Evolutionary conservation across 2,888 invertebrate species (phyloP).

Genomic region (Pycnomerus fuliginosus): DNA sequence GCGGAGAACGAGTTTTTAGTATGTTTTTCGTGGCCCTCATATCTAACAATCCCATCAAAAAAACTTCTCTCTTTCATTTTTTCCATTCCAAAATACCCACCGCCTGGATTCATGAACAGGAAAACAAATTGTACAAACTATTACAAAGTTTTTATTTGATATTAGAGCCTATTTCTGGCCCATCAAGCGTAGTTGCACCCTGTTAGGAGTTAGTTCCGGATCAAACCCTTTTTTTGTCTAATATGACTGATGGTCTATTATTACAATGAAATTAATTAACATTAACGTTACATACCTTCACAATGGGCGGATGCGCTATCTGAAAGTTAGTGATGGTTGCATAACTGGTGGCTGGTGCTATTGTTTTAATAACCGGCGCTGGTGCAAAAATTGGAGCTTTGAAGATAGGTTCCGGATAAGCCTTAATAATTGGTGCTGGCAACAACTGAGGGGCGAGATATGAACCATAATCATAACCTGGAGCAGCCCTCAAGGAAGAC

Average conservation of each 20-base stretch:
- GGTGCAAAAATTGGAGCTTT: conserved; percentile 30
- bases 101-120: background rate
- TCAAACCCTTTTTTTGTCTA: conserved; percentile 2
- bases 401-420: conserved; percentile 20
- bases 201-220: background rate
- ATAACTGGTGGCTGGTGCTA: conserved; percentile 59
- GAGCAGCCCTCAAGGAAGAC: conserved; percentile 5
- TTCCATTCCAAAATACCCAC: too few species aligned
- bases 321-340: conserved; percentile 56
- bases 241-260: background rate
- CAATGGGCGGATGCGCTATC: conserved; percentile 43
- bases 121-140: background rate
- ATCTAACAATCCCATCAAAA: too few species aligned
- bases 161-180: too few species aligned
- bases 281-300: conserved; percentile 44
- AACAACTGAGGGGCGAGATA: conserved; percentile 22
- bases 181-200: background rate
- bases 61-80: too few species aligned
- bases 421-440: conserved; percentile 24
- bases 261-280: background rate
- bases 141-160: too few species aligned
- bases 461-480: conserved; percentile 7
- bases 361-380: conserved; percentile 36
- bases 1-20: too few species aligned
- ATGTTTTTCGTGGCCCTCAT: too few species aligned